Conservation (phyloP, 2,888 invertebrate genomes). For the Metacarcinus magister region DNA sequence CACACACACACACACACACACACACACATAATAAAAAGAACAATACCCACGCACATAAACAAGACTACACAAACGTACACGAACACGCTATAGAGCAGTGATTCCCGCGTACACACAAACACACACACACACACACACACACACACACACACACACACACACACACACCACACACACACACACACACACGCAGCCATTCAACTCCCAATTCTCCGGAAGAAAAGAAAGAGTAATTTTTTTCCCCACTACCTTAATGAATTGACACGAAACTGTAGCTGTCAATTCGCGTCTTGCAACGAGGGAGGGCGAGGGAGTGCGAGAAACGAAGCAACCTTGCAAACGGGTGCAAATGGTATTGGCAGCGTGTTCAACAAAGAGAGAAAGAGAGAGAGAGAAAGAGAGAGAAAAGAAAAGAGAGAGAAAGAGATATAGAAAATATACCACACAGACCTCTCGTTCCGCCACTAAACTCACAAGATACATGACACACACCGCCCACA, state of each 20-base stretch:
- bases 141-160: not conserved
- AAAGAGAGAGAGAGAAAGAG: slow-evolving; percentile 7
- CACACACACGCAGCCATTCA: too few species aligned
- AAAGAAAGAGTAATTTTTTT: not conserved
- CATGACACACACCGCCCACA: too few species aligned
- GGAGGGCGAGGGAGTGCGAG: not conserved
- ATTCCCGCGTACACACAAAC: slow-evolving; percentile 8
- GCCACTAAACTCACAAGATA: too few species aligned
- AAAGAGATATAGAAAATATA: not conserved
- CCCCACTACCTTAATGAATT: not conserved
- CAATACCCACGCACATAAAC: not conserved
- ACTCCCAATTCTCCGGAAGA: not conserved
- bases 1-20: slow-evolving; percentile 58
- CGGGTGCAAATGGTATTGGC: slow-evolving; percentile 26
- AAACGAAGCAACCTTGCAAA: not conserved
- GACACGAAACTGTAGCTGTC: slow-evolving; percentile 45
- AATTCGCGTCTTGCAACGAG: not conserved
- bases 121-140: not conserved
- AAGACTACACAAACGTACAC: not conserved
- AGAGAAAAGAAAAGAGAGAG: not conserved
- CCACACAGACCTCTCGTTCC: too few species aligned
- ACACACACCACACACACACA: too few species aligned
- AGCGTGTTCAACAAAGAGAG: slow-evolving; percentile 16
- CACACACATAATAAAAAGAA: slow-evolving; percentile 40
- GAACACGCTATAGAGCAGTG: not conserved